Base-by-base conservation (phyloP, 2,888 invertebrate genomes). In the Phasia obesa region DNA sequence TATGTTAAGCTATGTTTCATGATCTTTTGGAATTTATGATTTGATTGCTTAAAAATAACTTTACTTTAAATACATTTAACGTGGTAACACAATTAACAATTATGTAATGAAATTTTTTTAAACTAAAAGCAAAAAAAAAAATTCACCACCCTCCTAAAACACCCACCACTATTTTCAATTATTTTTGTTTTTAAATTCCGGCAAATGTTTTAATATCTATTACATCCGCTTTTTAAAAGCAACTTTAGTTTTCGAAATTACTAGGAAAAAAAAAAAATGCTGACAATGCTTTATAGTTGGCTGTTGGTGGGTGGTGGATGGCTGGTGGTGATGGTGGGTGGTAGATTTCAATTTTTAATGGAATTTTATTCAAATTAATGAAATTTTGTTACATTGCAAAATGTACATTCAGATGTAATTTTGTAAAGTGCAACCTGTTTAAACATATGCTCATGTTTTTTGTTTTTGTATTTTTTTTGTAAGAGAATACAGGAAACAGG, bases 371-470 rank as follows among this genome's bases (percentile, higher is more conserved):
- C 25, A 65, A 83, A 83, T 83, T 79, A 83, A 83, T 83, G 79
- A 83, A 79, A 79, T 83, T 83, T 75, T 70, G 78, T 70, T 82
- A 49, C 74, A 77, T 35, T 55, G 67, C 7, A 7, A 55, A 62
- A 55, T 49, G 35, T 35, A 31, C 2, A 1, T 49, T 27, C 13
- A 21, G 55, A 64, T 71, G 83, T 83, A 83, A 83, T 83, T 83
- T 83, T 60, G 21, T 62, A 83, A 83, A 83, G 79, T 83, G 83
- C 83, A 83, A 83, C 75, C 83, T 79, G 83, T 79, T 79, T 71
- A 83, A 83, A 79, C 83, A 83, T 83, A 83, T 83, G 83, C 79
- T 83, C 83, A 75, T 55, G 67, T 79, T 60, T 65, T n/a, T 51
- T 44, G 4, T n/a, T 38, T 13, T 38, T 38, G 11, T 38, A 13